Base-by-base conservation (phyloP, 2,113 vertebrate species). In the Phrynosoma blainvillii region DNA sequence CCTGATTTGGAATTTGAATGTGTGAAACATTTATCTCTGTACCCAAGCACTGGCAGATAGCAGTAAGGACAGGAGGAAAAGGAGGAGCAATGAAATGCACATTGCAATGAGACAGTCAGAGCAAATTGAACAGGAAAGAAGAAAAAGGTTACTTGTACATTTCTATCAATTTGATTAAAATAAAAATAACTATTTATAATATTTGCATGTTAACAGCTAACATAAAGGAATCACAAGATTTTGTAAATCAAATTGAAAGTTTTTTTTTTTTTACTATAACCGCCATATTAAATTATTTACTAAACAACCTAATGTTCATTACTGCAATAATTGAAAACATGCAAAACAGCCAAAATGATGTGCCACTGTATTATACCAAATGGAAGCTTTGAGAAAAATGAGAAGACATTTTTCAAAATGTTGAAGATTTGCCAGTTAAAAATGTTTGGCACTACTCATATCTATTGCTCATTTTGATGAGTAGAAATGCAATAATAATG, bases 1-100 rank as follows among this genome's bases (percentile, higher is more conserved):
- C 96, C 98, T 96, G 97, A 96, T 97, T 98, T 98, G 97, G 95
- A 97, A 96, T 98, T 95, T 96, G 98, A 98, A 95, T 98, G 98
- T 97, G 97, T 98, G 96, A 98, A 98, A 95, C 98, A 98, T 96
- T 98, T 99, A 98, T 98, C 97, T 97, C 97, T 99, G 98, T 98
- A 98, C 96, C 97, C 98, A 97, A 98, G 97, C 94, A 99, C 98
- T 99, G 97, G 97, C 16, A 96, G 96, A 95, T 95, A 96, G 97
- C 95, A 97, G 95, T 96, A 95, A 96, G 96, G 95, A 95, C 95
- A 95, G 96, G 96, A 96, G 96, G 88, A 96, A 96, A 93, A 96
- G 96, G 88, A 96, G 96, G 93, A 96, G 94, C 94, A 96, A 96
- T 95, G 95, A 96, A 96, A 96, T 94, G 94, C 88, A 94, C 87